Base-by-base conservation (phyloP, 2,888 invertebrate species). In the Dynastes maya region DNA sequence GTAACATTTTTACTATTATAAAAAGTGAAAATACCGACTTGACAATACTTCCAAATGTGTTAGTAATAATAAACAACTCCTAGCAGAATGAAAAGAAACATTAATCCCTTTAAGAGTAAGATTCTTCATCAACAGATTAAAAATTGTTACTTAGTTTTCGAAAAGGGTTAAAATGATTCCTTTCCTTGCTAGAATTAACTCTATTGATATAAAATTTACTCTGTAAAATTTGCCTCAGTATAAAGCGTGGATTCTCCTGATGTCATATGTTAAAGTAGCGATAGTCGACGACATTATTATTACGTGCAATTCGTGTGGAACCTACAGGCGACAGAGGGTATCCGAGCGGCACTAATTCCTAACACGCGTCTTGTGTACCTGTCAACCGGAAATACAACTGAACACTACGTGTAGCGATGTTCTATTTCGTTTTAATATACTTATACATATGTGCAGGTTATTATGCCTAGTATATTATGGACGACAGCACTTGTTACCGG, bases 321-420 rank as follows among this genome's bases (percentile, higher is more conserved):
- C 72, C 65, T 65, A 78, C 40, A 40, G 72, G 74, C 78, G 78
- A 74, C 74, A 78, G 79, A 53, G 72, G 22, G 79, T 58, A 79
- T 76, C 76, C 71, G 51, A 77, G 51, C 76, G 79, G 68, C 64
- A 79, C 79, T 79, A 79, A 79, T 78, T 77, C 74, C 68, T 76
- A 72, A 79, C 79, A 78, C 81, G 81, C 79, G 76, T 76, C 80
- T 78, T 80, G 71, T 81, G 67, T 80, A 81, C 81, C 81, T 81
- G 81, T 79, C 80, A 79, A 76, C 79, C 80, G 81, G 81, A 81
- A 79, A 80, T 80, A 79, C 75, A 81, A 78, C 68, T 65, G 78
- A 78, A 78, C 40, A 74, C 45, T 61, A 29, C 61, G 45, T 61
- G n/a, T 61, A 45, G 13, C 13, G 53, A 32, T 22, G 68, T 76